Evolutionary conservation across 2,888 invertebrate species (phyloP), one percentile per base, ranked within the genome.

Genomic region (Synanthedon tipuliformis): DNA sequence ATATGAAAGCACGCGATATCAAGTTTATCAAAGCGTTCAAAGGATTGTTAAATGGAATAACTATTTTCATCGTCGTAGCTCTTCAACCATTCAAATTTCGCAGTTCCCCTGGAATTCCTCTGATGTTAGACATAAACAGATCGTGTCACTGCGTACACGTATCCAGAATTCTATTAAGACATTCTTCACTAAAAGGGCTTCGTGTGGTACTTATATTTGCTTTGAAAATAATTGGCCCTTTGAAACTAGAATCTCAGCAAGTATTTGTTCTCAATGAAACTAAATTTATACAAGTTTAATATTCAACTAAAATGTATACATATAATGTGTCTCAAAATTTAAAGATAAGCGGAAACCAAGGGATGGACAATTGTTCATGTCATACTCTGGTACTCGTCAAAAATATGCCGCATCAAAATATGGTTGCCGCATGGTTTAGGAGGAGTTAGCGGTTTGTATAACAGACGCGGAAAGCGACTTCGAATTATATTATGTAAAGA

Each of bases 81-180:
- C 13, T 15, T 13, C 62, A 62, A 63, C 67, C 66, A 65, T 68
- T 68, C 58, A 64, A 68, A 74, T 70, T 71, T 71, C 59, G 58
- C 59, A 61, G 64, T 64, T 65, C 56, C 55, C 54, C 15, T 51
- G 74, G 77, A 77, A 80, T 78, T 59, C 57, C 62, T 77, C 57
- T 76, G 71, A 76, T 68, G 68, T 73, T 58, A 51, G 59, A 58
- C 56, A 58, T 58, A 61, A 45, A 45, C 45, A 45, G 45, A 45
- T 45, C 45, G 45, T 45, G 45, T 13, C 15, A 45, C 13, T 52
- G 41, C 64, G 66, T 57, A 63, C 68, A 69, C 70, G 70, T 60
- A 65, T 63, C 59, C 64, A 61, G 61, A 63, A 67, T 72, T 61
- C 58, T 70, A 64, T 68, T 63, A 67, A 57, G 65, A 64, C 61